Base-by-base conservation (phyloP, 2,888 invertebrate species). In the Plebejus anna region DNA sequence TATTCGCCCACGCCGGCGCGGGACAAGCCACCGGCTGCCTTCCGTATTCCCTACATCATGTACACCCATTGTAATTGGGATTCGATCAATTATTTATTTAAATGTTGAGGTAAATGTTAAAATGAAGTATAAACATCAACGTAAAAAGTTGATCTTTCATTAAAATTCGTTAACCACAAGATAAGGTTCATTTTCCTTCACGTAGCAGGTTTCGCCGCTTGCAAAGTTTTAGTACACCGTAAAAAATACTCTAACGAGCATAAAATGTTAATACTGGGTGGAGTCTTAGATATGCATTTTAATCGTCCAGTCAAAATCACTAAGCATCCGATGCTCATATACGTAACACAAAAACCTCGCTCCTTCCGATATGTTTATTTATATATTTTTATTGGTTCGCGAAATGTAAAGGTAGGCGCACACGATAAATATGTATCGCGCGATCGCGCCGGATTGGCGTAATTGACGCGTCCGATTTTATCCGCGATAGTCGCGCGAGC, bases 391-490 rank as follows among this genome's bases (percentile, higher is more conserved):
- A 73, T 73, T 73, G 73, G 32, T 73, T 79, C 78, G 77, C 78
- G 79, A 80, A 82, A 81, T 81, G 80, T 90, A 89, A 90, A 86
- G 90, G 89, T 85, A 82, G 85, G 84, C 85, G 88, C 88, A 90
- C 86, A 90, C 89, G 88, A 87, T 87, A 87, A 88, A 90, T 91
- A 92, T 92, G 92, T 91, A 92, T 92, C 91, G 86, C 83, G 81
- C 87, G 88, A 91, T 91, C 90, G 88, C 83, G 80, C 83, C 81
- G 85, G 86, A 90, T 90, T 84, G 81, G 83, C 89, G 89, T 94
- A 94, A 94, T 94, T 94, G 93, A 94, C 93, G 90, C 91, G 86
- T 87, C 84, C 88, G 92, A 91, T 91, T 90, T 88, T 88, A 92
- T 92, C 90, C 90, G 85, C 88, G 87, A 85, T 87, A 90, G 92